These are phyloP conservation scores for Drosophila repletoides DNA, from an alignment of 1,140 invertebrate genomes.

Conservation along the genomic window DNA sequence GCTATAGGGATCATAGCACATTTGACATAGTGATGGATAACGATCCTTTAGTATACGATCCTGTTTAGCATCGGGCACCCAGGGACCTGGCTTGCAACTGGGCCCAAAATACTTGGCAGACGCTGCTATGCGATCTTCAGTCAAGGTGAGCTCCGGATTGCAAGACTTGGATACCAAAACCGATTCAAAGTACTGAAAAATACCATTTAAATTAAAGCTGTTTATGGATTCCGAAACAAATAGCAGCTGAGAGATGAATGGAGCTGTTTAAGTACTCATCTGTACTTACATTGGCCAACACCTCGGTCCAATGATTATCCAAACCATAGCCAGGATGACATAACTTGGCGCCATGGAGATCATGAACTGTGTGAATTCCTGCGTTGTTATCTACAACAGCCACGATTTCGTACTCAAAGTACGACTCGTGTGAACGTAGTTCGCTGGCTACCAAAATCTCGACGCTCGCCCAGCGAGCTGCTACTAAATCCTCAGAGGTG, in stretches of 20 bases:
- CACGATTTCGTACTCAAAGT: constrained; percentile 87
- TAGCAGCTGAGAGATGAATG: too few species aligned
- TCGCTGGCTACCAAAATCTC: constrained; percentile 88
- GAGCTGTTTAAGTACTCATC: not conserved
- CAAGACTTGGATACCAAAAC: constrained; percentile 87
- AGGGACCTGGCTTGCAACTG: constrained; percentile 91
- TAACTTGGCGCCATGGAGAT: constrained; percentile 86
- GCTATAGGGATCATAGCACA: constrained; percentile 85
- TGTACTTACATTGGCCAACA: constrained; percentile 85
- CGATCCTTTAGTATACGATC: constrained; percentile 87
- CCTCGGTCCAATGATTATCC: constrained; percentile 86
- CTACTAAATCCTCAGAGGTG: constrained; percentile 91
- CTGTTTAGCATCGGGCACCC: constrained; percentile 87
- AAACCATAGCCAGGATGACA: constrained; percentile 90
- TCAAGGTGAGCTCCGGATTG: constrained; percentile 85
- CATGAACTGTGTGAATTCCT: constrained; percentile 82
- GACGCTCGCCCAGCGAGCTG: constrained; percentile 86
- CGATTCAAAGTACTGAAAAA: constrained; percentile 88
- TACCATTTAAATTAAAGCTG: not conserved
- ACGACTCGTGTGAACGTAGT: constrained; percentile 83
- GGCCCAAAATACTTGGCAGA: constrained; percentile 87
- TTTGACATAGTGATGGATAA: constrained; percentile 88
- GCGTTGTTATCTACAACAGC: constrained; percentile 86
- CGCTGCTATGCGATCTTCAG: constrained; percentile 88
- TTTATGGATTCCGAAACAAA: too few species aligned